Base-by-base conservation (phyloP, 2,888 invertebrate species). In the Eupithecia abbreviata region DNA sequence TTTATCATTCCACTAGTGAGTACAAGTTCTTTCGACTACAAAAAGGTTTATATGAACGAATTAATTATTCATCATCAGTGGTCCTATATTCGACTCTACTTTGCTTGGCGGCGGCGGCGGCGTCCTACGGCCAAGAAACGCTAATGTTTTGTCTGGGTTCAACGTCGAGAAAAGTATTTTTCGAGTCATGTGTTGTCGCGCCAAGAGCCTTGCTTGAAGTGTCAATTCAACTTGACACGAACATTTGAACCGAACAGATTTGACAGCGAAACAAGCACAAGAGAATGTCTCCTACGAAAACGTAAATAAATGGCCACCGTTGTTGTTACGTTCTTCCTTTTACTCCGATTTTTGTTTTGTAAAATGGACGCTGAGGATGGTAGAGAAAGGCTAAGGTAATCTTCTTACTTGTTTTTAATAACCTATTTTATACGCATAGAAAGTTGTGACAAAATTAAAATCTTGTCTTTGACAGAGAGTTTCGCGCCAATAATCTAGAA, bases 291-390 rank as follows among this genome's bases (percentile, higher is more conserved):
- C 91, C 87, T 83, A 83, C 83, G 78, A 92, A 94, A 94, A 93
- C 92, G 87, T 92, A 93, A 94, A 94, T 95, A 95, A 94, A 95
- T 95, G 95, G 95, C 91, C 94, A 94, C 94, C 92, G 90, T 94
- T 92, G 86, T 88, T 90, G 86, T 92, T 93, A 93, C 93, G 93
- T 92, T 91, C 89, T 90, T 93, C 90, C 89, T 93, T 89, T 88
- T 91, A 90, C 84, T 84, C 87, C 86, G 84, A 90, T 87, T 91
- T 87, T 89, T 92, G 90, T 58, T 91, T 90, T 91, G 85, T 93
- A 92, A 93, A 92, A 95, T 95, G 95, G 95, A 94, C 90, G 94
- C 91, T 90, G 90, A 90, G 83, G 9, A 58, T 0, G 87, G 82
- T 82, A 85, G 85, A 82, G 87, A 87, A 78, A 88, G 86, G 80